These are phyloP conservation scores for Conus canariensis DNA, from an alignment of 2,888 invertebrate species.

Conservation along the genomic window DNA sequence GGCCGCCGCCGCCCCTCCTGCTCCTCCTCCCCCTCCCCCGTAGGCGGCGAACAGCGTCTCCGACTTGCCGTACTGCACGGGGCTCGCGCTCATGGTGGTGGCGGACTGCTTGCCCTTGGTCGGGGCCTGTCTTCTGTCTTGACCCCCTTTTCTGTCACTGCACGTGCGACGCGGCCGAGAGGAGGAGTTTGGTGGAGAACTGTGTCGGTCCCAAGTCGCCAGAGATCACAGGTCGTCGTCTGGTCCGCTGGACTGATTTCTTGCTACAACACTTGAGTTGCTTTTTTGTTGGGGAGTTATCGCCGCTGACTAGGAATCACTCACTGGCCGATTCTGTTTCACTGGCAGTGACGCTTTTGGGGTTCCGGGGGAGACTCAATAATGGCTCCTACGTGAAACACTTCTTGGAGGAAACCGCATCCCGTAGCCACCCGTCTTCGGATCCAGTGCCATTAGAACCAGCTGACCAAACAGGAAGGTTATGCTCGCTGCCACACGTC, in stretches of 20 bases:
- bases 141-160: neutral
- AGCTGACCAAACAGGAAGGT: neutral
- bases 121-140: neutral
- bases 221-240: too few relatives aligned
- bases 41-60: conserved; percentile 26
- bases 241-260: neutral
- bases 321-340: neutral
- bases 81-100: conserved; percentile 16
- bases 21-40: neutral
- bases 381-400: too few relatives aligned
- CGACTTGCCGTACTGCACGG: conserved; percentile 30
- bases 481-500: neutral
- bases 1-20: neutral
- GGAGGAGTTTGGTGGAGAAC: neutral
- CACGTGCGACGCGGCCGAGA: too few relatives aligned
- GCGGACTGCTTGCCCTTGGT: neutral
- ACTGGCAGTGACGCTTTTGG: neutral
- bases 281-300: neutral
- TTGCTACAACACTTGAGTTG: neutral
- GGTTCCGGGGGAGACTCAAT: too few relatives aligned
- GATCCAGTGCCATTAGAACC: too few relatives aligned
- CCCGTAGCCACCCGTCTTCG: too few relatives aligned
- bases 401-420: too few relatives aligned
- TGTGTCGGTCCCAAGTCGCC: neutral
- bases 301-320: neutral